Base-by-base conservation (phyloP, 2,888 invertebrate genomes). In the Gastrophysa polygoni region DNA sequence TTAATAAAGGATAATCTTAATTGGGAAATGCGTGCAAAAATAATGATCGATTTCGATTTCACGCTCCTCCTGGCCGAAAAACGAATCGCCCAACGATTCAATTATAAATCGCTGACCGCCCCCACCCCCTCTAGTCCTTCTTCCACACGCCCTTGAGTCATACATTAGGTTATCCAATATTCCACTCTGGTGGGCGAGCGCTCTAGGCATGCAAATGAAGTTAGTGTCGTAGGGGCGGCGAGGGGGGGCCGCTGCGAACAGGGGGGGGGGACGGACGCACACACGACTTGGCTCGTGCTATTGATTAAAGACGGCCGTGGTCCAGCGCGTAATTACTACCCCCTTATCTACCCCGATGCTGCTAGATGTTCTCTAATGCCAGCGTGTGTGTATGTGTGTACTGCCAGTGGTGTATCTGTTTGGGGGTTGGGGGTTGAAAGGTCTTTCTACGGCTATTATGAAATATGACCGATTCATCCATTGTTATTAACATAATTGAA, bases 171-270 rank as follows among this genome's bases (percentile, higher is more conserved):
- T 81, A 81, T 80, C 81, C 80, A 81, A 77, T 81, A 81, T 81
- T 81, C 81, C 81, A 79, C 80, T 80, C 79, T 79, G 78, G 78
- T 80, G 79, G 77, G 78, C 78, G 78, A 80, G 77, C 78, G 81
- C 80, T 78, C 78, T 77, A 78, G 80, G 82, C 82, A 81, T 82
- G 81, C 81, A 82, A 82, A 81, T 82, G 81, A 82, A 82, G 82
- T 81, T 80, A 80, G 78, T 78, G 79, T 78, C 78, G 77, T 71
- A 71, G 75, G 71, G 72, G 68, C 70, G 69, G 46, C 61, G 59
- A 51, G 56, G 63, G 68, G 66, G 57, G 69, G 68, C 66, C 64
- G 60, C 67, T 69, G 60, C 60, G 70, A n/a, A 21, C 20, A 14
- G 52, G 24, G 62, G 62, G 60, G 61, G 66, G 59, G 47, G 64